Base-by-base conservation (phyloP, 2,888 invertebrate species). In the Melipona beecheii region DNA sequence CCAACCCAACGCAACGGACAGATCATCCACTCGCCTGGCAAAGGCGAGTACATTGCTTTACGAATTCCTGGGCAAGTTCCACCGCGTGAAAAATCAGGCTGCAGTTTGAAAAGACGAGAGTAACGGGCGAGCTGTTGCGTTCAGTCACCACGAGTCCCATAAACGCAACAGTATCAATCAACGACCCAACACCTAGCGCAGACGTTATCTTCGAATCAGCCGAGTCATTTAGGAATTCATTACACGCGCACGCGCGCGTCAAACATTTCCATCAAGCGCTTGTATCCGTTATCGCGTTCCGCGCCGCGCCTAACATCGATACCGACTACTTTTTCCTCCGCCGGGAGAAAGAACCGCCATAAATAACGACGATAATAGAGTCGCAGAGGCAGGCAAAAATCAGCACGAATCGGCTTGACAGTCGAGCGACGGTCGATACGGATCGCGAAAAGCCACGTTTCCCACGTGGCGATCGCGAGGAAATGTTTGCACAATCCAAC, bases 311-410 rank as follows among this genome's bases (percentile, higher is more conserved):
- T 19, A 43, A 27, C 65, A 65, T 54, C 74, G 78, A 75, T 68
- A 68, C 68, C 43, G 52, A 49, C 5, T 11, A 21, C 43, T n/a
- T 43, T 13, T 43, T 17, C 19, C 19, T 9, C 43, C 43, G 2
- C 43, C 43, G 43, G 43, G 1, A 43, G 43, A 43, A 17, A 19
- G 15, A 31, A 3, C n/a, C 31, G 60, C 21, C 31, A 68, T 81
- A 79, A 81, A 81, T 79, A 68, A 81, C 66, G 31, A 68, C 13
- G 62, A 79, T 69, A 79, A 79, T 81, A 81, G 54, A 73, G 62
- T 60, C 54, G 52, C 66, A 19, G 43, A 54, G n/a, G 27, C 68
- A 49, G 4, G 17, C 13, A 50, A 79, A 69, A 75, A 64, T 69
- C 43, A 15, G n/a, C 17, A 36, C 56, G 58, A 54, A 31, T 75